A percentile compares a stretch with the other conserved stretches of the same genome.
These are phyloP conservation scores for Melolontha melolontha DNA, from an alignment of 2,888 invertebrate genomes.

Conservation along the genomic window DNA sequence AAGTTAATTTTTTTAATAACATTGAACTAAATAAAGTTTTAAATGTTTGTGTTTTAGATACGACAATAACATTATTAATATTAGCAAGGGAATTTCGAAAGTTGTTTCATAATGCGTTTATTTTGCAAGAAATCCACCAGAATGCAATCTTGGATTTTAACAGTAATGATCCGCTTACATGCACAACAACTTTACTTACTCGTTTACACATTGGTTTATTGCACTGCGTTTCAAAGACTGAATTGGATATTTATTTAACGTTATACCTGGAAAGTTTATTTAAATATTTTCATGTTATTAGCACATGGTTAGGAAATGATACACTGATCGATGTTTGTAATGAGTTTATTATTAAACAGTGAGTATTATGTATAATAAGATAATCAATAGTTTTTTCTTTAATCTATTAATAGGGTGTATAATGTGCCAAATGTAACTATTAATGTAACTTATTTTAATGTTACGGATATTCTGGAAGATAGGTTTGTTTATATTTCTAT, in stretches of 20 bases:
- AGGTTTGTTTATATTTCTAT: slow-evolving; percentile 15
- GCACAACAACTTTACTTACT: slow-evolving; percentile 56
- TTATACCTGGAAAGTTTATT: slow-evolving; percentile 60
- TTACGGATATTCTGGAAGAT: slow-evolving; percentile 6
- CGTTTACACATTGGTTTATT: slow-evolving; percentile 56
- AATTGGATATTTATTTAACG: slow-evolving; percentile 60
- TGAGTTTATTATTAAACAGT: slow-evolving; percentile 61
- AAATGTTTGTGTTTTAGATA: slow-evolving; percentile 54
- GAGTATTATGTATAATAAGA: slow-evolving; percentile 37
- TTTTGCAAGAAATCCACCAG: slow-evolving; percentile 56
- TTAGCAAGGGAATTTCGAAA: slow-evolving; percentile 53
- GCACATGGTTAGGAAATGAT: slow-evolving; percentile 60
- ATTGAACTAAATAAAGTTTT: not conserved
- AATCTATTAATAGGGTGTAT: slow-evolving; percentile 9
- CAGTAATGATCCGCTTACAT: slow-evolving; percentile 49
- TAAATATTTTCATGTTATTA: slow-evolving; percentile 59
- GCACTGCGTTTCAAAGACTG: slow-evolving; percentile 53
- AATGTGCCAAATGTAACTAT: slow-evolving; percentile 4
- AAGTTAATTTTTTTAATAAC: slow-evolving; percentile 51
- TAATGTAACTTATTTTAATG: slow-evolving; percentile 18
- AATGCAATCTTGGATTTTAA: slow-evolving; percentile 52
- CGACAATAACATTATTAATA: slow-evolving; percentile 58
- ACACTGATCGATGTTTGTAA: slow-evolving; percentile 54
- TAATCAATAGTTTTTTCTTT: not conserved
- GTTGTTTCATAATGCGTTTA: slow-evolving; percentile 51